A percentile compares a stretch with the other conserved stretches of the same genome.
phyloP scores from a whole-genome alignment of 2,113 vertebrate genomes.

The Halichoerus grypus region DNA sequence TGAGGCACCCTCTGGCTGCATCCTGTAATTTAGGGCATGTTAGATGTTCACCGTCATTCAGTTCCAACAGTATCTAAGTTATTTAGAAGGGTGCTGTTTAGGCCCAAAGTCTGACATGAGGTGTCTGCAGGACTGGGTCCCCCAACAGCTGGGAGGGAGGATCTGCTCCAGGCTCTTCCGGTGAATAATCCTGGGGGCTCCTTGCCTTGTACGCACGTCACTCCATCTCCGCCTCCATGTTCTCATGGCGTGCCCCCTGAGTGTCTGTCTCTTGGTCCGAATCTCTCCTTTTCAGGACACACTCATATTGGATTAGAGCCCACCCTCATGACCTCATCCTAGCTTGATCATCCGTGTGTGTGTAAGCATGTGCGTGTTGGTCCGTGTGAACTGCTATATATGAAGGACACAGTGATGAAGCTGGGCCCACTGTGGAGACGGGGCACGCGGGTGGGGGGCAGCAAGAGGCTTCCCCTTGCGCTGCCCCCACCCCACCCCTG shows the following conservation, averaged over 20 bases:
- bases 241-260: too few relatives aligned
- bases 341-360: not conserved
- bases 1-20: not conserved
- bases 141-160: not conserved
- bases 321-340: not conserved
- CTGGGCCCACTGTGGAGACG: rapidly evolving
- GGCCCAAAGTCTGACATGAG: not conserved
- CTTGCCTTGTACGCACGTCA: rapidly evolving
- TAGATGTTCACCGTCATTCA: not conserved
- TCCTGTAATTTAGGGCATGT: too few relatives aligned
- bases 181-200: not conserved
- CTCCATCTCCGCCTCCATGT: not conserved
- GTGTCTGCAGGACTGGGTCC: not conserved
- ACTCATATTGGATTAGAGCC: not conserved
- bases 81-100: not conserved
- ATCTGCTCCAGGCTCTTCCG: not conserved
- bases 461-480: rapidly evolving
- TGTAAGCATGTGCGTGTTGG: too few relatives aligned
- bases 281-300: not conserved
- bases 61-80: not conserved
- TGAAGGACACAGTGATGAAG: not conserved
- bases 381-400: not conserved
- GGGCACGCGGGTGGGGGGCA: rapidly evolving
- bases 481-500: not conserved
- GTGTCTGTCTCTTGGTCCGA: not conserved